Evolutionary conservation across 2,888 invertebrate genomes (phyloP), one percentile per base, ranked within the genome.

Genomic region (Acronicta psi): DNA sequence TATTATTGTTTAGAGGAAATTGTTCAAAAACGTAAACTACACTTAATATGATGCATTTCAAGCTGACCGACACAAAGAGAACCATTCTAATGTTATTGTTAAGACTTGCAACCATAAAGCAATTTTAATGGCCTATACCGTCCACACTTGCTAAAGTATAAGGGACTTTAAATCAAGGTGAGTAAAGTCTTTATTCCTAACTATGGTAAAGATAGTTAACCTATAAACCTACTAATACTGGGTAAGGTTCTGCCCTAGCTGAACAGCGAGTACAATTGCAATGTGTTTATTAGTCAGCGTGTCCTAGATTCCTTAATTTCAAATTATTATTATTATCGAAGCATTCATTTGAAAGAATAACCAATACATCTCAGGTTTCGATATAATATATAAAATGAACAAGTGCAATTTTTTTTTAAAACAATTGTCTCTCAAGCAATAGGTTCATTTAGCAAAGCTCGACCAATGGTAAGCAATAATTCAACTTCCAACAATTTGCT

Each of bases 391-490:
- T n/a, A n/a, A n/a, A n/a, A n/a, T n/a, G n/a, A n/a, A n/a, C n/a
- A n/a, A n/a, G n/a, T n/a, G n/a, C n/a, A n/a, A n/a, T n/a, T n/a
- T n/a, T n/a, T n/a, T n/a, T n/a, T n/a, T n/a, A n/a, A n/a, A n/a
- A n/a, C n/a, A n/a, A n/a, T n/a, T n/a, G n/a, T n/a, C n/a, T n/a
- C n/a, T 25, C 9, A 25, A 9, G 9, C 25, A 25, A 25, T 23
- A n/a, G n/a, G n/a, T n/a, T n/a, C n/a, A n/a, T n/a, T n/a, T n/a
- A n/a, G 25, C 9, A 25, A 25, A 0, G 25, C 25, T 25, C 9
- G 5, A 25, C 25, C 25, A 25, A 1, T 9, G 47, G 41, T 59
- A 53, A 67, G 53, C 51, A 53, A 41, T 63, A 57, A 70, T 49
- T 57, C 49, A 38, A 47, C 37, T 57, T 16, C 25, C 34, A 51